Percentiles rank a stretch among this genome's conserved stretches.
Conservation (phyloP, 1,140 invertebrate genomes). For the Neodiprion fabricii region DNA sequence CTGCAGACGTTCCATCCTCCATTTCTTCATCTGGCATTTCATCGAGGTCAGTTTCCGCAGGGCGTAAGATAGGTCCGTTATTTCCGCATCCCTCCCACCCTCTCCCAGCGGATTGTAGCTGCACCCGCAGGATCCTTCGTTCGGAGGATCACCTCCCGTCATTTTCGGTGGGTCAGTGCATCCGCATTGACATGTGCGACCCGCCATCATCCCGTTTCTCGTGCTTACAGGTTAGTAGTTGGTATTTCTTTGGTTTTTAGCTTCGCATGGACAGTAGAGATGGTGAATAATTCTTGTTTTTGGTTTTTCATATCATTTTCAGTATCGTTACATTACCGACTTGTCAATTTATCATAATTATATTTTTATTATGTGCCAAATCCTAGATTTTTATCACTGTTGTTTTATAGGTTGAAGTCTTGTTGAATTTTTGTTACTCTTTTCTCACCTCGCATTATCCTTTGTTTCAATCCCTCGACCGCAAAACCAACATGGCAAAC, state of each 20-base stretch:
- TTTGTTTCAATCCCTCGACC: too few species aligned
- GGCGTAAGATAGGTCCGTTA: conserved; percentile 47
- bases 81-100: conserved; percentile 40
- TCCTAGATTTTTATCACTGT: not conserved
- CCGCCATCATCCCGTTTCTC: not conserved
- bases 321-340: not conserved
- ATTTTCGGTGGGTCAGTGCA: conserved; percentile 29
- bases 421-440: too few species aligned
- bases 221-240: not conserved
- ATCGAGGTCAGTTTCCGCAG: conserved; percentile 49
- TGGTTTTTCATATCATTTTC: not conserved
- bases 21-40: conserved; percentile 55
- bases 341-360: not conserved
- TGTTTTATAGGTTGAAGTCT: too few species aligned
- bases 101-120: conserved; percentile 44
- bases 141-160: conserved; percentile 31
- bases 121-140: conserved; percentile 43
- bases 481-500: too few species aligned
- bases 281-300: not conserved
- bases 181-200: conserved; percentile 36
- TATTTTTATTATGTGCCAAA: not conserved
- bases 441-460: too few species aligned
- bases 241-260: not conserved
- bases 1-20: conserved; percentile 44
- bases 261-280: not conserved